Percentiles rank a stretch among this genome's conserved stretches.
These are phyloP conservation scores for Drosophila arawakana DNA, from an alignment of 1,140 invertebrate genomes.

Conservation along the genomic window DNA sequence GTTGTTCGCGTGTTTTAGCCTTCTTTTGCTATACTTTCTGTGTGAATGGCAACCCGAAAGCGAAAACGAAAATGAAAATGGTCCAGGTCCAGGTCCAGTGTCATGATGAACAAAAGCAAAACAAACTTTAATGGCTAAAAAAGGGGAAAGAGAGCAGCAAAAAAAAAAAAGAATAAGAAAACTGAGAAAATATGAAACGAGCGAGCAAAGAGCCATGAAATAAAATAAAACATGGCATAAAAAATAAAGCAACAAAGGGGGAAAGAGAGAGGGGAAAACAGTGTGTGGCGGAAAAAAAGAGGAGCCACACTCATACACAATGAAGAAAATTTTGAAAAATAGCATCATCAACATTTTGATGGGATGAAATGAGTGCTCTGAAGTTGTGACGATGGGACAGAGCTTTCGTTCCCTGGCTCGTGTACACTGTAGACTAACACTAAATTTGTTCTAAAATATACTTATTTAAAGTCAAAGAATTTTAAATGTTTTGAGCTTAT, in stretches of 20 bases:
- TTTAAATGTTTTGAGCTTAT: too few species aligned
- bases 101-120: slow-evolving; percentile 48
- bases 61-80: slow-evolving; percentile 16
- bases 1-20: slow-evolving; percentile 9
- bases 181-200: slow-evolving; percentile 40
- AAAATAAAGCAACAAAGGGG: slow-evolving; percentile 15
- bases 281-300: slow-evolving; percentile 12
- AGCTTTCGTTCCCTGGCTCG: not conserved
- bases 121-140: slow-evolving; percentile 63
- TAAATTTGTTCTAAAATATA: too few species aligned
- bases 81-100: slow-evolving; percentile 9
- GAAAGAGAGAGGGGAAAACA: slow-evolving; percentile 10
- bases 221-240: slow-evolving; percentile 54
- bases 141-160: not conserved
- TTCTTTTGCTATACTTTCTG: not conserved
- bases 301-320: slow-evolving; percentile 24
- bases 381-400: slow-evolving; percentile 1
- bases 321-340: slow-evolving; percentile 67
- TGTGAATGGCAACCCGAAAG: slow-evolving; percentile 15
- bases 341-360: slow-evolving; percentile 73
- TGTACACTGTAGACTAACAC: not conserved
- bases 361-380: not conserved
- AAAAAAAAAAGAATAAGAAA: slow-evolving; percentile 1
- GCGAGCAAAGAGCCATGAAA: slow-evolving; percentile 33
- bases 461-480: too few species aligned